A percentile compares a stretch with the other conserved stretches of the same genome.
These are phyloP conservation scores for Alectoris magna DNA, from an alignment of 2,797 vertebrate species.

Conservation along the genomic window DNA sequence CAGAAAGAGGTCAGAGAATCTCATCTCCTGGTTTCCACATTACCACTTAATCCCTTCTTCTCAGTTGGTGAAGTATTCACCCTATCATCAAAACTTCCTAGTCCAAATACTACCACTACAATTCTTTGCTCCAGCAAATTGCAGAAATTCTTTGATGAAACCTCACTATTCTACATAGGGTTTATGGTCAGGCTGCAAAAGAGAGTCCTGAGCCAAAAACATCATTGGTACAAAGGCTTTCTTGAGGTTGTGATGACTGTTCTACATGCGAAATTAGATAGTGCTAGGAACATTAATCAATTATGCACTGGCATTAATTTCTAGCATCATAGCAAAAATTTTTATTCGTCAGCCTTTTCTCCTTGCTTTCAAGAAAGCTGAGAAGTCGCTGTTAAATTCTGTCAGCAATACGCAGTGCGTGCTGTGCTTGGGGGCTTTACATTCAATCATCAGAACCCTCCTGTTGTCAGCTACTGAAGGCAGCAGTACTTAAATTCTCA, in stretches of 20 bases:
- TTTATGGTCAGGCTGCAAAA: not conserved
- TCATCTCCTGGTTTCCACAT: not conserved
- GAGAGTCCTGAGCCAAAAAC: not conserved
- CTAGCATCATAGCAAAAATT: not conserved
- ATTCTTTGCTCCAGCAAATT: not conserved
- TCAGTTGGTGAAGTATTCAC: not conserved
- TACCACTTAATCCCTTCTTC: not conserved
- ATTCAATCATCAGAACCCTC: not conserved
- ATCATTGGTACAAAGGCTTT: not conserved
- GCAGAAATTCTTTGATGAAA: not conserved
- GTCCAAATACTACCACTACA: not conserved
- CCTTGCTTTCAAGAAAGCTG: not conserved
- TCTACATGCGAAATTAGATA: not conserved
- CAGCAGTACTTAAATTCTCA: not conserved
- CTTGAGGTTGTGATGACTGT: not conserved
- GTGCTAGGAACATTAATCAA: not conserved
- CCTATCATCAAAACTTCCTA: not conserved
- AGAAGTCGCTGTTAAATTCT: not conserved
- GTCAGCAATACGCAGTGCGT: not conserved
- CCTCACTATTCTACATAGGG: not conserved
- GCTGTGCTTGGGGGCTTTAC: not conserved
- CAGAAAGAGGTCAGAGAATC: rapidly evolving
- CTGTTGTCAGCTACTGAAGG: not conserved
- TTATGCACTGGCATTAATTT: not conserved
- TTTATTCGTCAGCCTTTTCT: not conserved